Percentiles rank a stretch among this genome's conserved stretches.
Evolutionary conservation across 2,797 vertebrate genomes (phyloP).

Genomic region (Carduelis carduelis): DNA sequence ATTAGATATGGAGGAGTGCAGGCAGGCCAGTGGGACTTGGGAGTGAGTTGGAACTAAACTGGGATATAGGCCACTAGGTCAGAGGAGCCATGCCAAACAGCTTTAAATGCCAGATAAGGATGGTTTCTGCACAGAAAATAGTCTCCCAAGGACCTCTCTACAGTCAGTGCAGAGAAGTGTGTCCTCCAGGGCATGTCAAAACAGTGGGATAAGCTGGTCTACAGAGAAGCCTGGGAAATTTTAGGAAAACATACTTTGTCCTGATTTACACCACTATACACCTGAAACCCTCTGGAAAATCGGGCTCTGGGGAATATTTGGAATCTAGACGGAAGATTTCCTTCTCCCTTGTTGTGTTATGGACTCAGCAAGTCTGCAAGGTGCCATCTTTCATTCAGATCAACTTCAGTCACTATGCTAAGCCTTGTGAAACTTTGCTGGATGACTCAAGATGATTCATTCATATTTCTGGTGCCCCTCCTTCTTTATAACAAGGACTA

Average conservation of each 20-base stretch:
- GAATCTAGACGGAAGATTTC: background rate
- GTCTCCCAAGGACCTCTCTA: background rate
- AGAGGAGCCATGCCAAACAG: background rate
- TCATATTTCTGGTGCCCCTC: background rate
- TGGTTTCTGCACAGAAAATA: background rate
- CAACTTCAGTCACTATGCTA: background rate
- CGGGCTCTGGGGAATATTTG: background rate
- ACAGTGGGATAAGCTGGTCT: background rate
- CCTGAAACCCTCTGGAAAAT: background rate
- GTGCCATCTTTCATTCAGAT: background rate
- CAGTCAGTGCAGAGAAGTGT: background rate
- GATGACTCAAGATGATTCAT: background rate
- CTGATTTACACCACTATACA: background rate
- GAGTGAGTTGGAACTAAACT: background rate
- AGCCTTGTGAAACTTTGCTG: background rate
- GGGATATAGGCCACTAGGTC: background rate
- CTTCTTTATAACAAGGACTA: background rate
- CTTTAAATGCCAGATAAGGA: background rate
- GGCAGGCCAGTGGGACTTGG: background rate
- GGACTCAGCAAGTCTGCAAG: rapidly evolving
- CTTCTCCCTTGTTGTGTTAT: background rate
- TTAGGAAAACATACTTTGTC: background rate
- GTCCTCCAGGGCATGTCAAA: background rate
- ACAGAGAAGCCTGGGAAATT: background rate
- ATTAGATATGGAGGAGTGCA: rapidly evolving